Evolutionary conservation across 1,140 invertebrate genomes (phyloP).

Genomic region (Apis dorsata): DNA sequence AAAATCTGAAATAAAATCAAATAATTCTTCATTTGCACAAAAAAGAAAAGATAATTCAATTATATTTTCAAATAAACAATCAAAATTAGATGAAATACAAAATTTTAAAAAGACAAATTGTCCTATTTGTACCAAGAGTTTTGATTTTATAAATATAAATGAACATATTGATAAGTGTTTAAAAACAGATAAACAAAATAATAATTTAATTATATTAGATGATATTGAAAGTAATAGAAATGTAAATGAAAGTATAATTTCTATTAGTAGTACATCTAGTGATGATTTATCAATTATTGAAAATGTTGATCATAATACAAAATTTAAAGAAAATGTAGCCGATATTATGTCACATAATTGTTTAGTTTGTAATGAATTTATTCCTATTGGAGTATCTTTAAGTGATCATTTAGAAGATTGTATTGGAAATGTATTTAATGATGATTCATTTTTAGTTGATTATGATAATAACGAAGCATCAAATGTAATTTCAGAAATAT

Average conservation of each 20-base stretch:
- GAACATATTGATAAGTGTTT: slow-evolving; percentile 81
- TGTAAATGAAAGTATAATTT: slow-evolving; percentile 42
- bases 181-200: slow-evolving; percentile 39
- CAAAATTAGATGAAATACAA: slow-evolving; percentile 21
- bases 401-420: slow-evolving; percentile 84
- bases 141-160: slow-evolving; percentile 78
- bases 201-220: slow-evolving; percentile 40
- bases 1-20: slow-evolving; percentile 15
- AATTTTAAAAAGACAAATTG: slow-evolving; percentile 74
- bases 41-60: slow-evolving; percentile 32
- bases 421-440: slow-evolving; percentile 75
- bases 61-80: slow-evolving; percentile 34
- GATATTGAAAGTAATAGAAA: slow-evolving; percentile 37
- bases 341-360: slow-evolving; percentile 75
- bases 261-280: slow-evolving; percentile 49
- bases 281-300: slow-evolving; percentile 43
- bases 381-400: slow-evolving; percentile 78
- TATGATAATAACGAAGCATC: neutral
- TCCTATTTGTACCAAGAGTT: slow-evolving; percentile 79
- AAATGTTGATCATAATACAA: neutral
- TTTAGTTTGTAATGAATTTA: slow-evolving; percentile 82
- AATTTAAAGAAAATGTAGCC: slow-evolving; percentile 11
- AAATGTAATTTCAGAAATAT: neutral
- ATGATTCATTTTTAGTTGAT: slow-evolving; percentile 54
- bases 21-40: neutral